phyloP scores from a whole-genome alignment of 2,797 vertebrate genomes.

The Acanthopagrus latus region DNA sequence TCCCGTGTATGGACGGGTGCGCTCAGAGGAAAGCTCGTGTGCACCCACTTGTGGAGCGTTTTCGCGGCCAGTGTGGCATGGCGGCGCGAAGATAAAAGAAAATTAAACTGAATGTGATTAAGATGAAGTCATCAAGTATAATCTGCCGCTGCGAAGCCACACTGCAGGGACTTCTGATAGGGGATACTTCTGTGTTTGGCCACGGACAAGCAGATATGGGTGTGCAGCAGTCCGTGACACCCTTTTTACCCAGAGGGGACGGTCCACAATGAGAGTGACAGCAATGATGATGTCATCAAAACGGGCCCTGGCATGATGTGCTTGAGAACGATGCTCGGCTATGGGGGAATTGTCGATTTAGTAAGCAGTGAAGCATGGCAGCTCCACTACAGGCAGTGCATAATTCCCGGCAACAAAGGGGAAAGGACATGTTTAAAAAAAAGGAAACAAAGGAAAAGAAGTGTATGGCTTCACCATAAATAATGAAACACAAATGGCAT shows the following conservation, averaged over 20 bases:
- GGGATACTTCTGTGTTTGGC: conserved; percentile 60
- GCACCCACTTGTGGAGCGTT: conserved; percentile 69
- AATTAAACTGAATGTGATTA: conserved; percentile 84
- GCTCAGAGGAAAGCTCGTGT: conserved; percentile 33
- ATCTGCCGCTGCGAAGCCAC: conserved; percentile 71
- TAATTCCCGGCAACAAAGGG: conserved; percentile 63
- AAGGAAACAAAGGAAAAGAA: conserved; percentile 23
- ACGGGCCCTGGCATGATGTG: conserved; percentile 69
- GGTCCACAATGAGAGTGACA: conserved; percentile 78
- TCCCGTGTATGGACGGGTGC: conserved; percentile 17
- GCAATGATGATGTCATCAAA: conserved; percentile 86
- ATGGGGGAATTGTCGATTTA: conserved; percentile 76
- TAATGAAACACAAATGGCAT: conserved; percentile 77
- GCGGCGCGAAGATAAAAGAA: conserved; percentile 76
- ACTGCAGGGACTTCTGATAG: conserved; percentile 62
- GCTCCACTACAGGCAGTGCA: conserved; percentile 66
- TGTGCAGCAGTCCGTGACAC: conserved; percentile 81
- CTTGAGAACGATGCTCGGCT: conserved; percentile 64
- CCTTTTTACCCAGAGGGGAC: conserved; percentile 69
- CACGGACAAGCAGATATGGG: conserved; percentile 67
- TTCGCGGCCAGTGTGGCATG: conserved; percentile 54
- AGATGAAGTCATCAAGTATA: conserved; percentile 84
- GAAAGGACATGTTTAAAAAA: conserved; percentile 51
- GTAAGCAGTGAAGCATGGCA: conserved; percentile 73
- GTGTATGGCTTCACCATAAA: conserved; percentile 68